These are phyloP conservation scores for Hyperopisus bebe DNA, from an alignment of 2,113 vertebrate species.

Conservation along the genomic window DNA sequence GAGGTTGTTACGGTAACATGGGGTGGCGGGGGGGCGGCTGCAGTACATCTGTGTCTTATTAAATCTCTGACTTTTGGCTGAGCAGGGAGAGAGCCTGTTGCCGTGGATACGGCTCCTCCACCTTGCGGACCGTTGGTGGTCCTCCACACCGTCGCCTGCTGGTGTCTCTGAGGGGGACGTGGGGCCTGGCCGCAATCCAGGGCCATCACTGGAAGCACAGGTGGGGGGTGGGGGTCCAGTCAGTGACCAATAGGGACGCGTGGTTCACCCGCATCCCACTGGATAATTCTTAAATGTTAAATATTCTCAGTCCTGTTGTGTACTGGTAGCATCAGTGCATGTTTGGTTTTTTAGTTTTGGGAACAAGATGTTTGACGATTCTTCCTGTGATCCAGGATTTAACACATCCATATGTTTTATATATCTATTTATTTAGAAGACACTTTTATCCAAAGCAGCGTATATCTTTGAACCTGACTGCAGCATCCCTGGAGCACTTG, in stretches of 20 bases:
- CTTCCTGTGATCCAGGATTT: background rate
- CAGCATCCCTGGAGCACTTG: background rate
- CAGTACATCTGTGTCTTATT: constrained; percentile 38
- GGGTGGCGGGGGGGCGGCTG: background rate
- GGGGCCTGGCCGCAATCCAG: background rate
- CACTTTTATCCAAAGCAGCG: background rate
- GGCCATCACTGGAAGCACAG: background rate
- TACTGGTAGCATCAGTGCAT: background rate
- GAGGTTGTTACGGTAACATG: constrained; percentile 1
- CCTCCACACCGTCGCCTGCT: background rate
- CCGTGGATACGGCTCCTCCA: constrained; percentile 57
- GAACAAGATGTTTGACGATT: background rate
- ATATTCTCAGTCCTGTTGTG: background rate
- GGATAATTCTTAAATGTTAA: background rate
- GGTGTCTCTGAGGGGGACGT: background rate
- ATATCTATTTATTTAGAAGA: background rate
- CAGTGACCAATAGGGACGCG: background rate
- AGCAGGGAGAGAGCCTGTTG: constrained; percentile 51
- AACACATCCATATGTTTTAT: background rate
- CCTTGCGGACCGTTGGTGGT: constrained; percentile 15
- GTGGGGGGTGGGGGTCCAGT: background rate
- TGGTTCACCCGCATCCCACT: background rate
- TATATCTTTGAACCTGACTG: background rate
- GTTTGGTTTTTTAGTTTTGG: background rate
- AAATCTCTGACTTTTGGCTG: constrained; percentile 50